These are phyloP conservation scores for Potamarius usumacintae DNA, from an alignment of 2,113 vertebrate genomes.

Conservation along the genomic window DNA sequence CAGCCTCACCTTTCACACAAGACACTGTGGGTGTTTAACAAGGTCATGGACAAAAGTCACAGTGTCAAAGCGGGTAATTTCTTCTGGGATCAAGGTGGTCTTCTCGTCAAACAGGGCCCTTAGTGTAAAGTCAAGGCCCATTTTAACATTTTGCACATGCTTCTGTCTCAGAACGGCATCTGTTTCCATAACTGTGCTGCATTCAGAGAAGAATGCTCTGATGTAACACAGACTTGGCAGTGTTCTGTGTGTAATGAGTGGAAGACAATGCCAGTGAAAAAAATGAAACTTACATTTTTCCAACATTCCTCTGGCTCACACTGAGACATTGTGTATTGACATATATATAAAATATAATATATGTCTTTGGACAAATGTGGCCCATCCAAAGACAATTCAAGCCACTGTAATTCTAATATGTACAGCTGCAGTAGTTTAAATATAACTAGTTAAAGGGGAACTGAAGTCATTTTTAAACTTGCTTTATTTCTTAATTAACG, in stretches of 20 bases:
- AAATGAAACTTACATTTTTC: constrained; percentile 37
- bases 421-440: no score
- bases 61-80: constrained; percentile 11
- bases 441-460: no score
- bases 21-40: constrained; percentile 18
- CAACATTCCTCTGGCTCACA: constrained; percentile 31
- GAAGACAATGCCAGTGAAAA: constrained; percentile 17
- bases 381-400: no score
- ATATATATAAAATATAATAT: no score
- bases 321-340: no score
- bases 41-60: constrained; percentile 37
- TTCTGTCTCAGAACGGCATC: background rate
- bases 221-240: constrained; percentile 15
- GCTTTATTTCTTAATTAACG: no score
- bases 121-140: background rate
- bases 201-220: constrained; percentile 37
- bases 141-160: constrained; percentile 3
- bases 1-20: background rate
- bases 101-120: constrained; percentile 3
- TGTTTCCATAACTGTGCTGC: constrained; percentile 9
- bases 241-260: constrained; percentile 28
- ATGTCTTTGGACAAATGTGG: no score
- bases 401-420: no score
- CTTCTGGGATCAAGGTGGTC: constrained; percentile 13
- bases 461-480: no score